phyloP scores from a whole-genome alignment of 2,888 invertebrate genomes.

The Harpalus rubripes region DNA sequence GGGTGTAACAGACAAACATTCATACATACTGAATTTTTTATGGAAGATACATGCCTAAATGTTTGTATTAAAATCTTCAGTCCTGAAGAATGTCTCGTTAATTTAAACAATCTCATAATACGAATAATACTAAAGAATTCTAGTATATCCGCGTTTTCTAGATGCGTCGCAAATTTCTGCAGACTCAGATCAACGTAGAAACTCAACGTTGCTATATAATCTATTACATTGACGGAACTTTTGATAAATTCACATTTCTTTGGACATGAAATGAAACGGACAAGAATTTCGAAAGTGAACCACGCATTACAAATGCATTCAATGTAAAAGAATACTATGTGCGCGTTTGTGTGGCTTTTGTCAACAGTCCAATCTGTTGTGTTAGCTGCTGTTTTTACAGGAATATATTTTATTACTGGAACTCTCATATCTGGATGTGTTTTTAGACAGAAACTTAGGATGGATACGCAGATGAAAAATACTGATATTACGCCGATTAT shows the following conservation, averaged over 20 bases:
- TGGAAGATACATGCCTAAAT: slow-evolving; percentile 81
- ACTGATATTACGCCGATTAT: slow-evolving; percentile 98
- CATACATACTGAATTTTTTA: background rate
- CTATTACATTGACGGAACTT: slow-evolving; percentile 97
- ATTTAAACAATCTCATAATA: slow-evolving; percentile 97
- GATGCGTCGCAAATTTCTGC: slow-evolving; percentile 92
- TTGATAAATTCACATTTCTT: slow-evolving; percentile 97
- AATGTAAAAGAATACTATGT: slow-evolving; percentile 98
- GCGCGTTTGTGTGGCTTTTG: slow-evolving; percentile 95
- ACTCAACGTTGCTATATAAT: slow-evolving; percentile 98
- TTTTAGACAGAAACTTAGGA: slow-evolving; percentile 99
- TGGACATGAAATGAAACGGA: slow-evolving; percentile 91
- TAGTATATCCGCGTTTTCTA: slow-evolving; percentile 96
- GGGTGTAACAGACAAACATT: too few relatives aligned
- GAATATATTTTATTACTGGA: slow-evolving; percentile 90
- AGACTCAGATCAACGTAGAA: slow-evolving; percentile 97
- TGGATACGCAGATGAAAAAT: slow-evolving; percentile 99
- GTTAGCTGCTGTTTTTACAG: slow-evolving; percentile 87
- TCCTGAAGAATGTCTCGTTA: slow-evolving; percentile 98
- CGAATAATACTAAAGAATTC: slow-evolving; percentile 99
- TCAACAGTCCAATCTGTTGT: slow-evolving; percentile 91
- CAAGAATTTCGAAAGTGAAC: slow-evolving; percentile 98
- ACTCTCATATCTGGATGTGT: slow-evolving; percentile 99
- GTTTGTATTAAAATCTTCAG: slow-evolving; percentile 99
- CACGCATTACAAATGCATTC: slow-evolving; percentile 99